Evolutionary conservation across 2,113 vertebrate species (phyloP).

Genomic region (Dasyurus viverrinus): DNA sequence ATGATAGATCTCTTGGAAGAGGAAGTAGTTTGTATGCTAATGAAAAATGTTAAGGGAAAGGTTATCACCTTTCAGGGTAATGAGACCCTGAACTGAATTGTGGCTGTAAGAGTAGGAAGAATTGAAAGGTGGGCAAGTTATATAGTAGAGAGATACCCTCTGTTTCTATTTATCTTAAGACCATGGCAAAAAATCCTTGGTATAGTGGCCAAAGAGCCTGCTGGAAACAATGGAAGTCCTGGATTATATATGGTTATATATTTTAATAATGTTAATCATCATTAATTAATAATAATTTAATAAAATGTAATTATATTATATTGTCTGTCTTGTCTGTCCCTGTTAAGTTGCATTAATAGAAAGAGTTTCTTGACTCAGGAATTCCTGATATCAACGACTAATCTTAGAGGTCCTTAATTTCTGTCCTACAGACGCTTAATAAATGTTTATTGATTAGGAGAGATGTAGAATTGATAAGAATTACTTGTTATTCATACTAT

Average conservation of each 20-base stretch:
- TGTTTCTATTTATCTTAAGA: not conserved
- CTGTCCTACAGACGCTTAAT: not conserved
- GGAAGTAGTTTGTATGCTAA: not conserved
- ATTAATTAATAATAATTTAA: too few species aligned
- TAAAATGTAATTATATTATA: too few species aligned
- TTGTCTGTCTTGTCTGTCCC: not conserved
- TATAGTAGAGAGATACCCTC: not conserved
- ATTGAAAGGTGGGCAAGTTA: not conserved
- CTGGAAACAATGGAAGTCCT: not conserved
- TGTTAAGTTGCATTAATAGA: not conserved
- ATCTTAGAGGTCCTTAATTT: too few species aligned
- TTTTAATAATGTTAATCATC: too few species aligned
- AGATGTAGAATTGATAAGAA: not conserved
- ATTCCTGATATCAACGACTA: not conserved
- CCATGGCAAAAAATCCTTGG: not conserved
- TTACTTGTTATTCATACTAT: not conserved
- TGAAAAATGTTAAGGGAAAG: not conserved
- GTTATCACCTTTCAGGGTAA: too few species aligned
- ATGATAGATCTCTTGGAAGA: not conserved
- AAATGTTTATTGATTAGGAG: not conserved
- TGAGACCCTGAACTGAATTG: not conserved
- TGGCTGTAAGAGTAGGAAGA: not conserved
- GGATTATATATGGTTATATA: too few species aligned
- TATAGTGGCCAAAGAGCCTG: not conserved
- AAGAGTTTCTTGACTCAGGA: not conserved